Evolutionary conservation across 2,888 invertebrate species (phyloP).

Genomic region (Boloria selene): DNA sequence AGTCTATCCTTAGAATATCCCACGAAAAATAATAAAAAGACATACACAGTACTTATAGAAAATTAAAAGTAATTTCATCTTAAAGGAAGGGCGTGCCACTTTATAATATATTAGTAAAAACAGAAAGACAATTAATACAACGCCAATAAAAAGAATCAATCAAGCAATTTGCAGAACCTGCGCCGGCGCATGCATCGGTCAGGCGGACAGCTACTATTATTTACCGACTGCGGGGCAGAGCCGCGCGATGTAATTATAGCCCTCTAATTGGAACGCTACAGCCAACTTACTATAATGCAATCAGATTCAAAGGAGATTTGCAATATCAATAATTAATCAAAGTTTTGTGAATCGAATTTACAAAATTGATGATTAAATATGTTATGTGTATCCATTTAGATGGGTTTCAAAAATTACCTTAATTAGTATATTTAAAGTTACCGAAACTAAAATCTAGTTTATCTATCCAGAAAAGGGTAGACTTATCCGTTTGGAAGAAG

Average conservation of each 20-base stretch:
- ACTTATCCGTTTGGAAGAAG: too few species aligned
- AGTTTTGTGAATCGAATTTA: background rate
- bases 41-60: too few species aligned
- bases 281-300: too few species aligned
- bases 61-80: background rate
- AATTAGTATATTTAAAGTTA: too few species aligned
- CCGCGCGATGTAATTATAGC: conserved; percentile 51
- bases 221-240: conserved; percentile 33
- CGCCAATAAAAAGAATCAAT: conserved; percentile 33
- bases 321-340: conserved; percentile 1
- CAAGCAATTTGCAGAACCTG: conserved; percentile 30
- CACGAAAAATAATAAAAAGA: too few species aligned
- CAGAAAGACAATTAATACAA: conserved; percentile 24
- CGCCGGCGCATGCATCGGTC: conserved; percentile 47
- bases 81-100: background rate
- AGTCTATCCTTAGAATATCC: too few species aligned
- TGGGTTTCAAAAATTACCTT: too few species aligned
- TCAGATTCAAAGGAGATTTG: background rate
- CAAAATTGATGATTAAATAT: too few species aligned
- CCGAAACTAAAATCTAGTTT: too few species aligned
- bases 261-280: conserved; percentile 49
- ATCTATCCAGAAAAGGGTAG: too few species aligned
- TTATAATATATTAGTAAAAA: conserved; percentile 1
- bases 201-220: conserved; percentile 45
- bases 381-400: too few species aligned